phyloP scores from a whole-genome alignment of 2,888 invertebrate genomes.

The Lepeophtheirus nordmannii region DNA sequence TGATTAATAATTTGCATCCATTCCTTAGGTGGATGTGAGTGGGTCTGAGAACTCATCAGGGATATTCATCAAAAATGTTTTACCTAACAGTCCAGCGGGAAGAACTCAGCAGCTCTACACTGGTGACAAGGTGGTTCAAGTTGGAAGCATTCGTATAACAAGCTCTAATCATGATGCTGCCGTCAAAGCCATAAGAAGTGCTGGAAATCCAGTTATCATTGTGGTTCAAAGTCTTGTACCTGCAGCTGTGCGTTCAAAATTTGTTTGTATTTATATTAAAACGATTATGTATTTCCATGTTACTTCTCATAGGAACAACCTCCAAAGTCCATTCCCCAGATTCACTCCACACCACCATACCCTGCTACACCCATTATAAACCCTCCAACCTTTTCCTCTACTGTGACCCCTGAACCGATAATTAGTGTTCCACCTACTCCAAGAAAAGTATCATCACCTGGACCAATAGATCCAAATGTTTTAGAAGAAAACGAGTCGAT shows the following conservation, averaged over 20 bases:
- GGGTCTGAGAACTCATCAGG: slow-evolving; percentile 4
- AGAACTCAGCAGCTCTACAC: slow-evolving; percentile 17
- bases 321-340: too few relatives aligned
- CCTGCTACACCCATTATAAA: too few relatives aligned
- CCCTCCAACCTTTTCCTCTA: too few relatives aligned
- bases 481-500: too few relatives aligned
- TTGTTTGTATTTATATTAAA: too few relatives aligned
- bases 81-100: slow-evolving; percentile 24
- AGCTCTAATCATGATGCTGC: slow-evolving; percentile 19
- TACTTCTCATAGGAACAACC: too few relatives aligned
- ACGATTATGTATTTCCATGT: too few relatives aligned
- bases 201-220: slow-evolving; percentile 11
- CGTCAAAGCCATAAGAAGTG: slow-evolving; percentile 19
- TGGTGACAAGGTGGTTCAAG: slow-evolving; percentile 19
- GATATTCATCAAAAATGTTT: slow-evolving; percentile 23
- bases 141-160: neutral
- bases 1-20: neutral
- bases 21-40: neutral
- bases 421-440: too few relatives aligned
- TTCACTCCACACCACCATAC: too few relatives aligned
- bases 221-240: slow-evolving; percentile 22
- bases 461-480: too few relatives aligned
- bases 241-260: neutral
- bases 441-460: too few relatives aligned
- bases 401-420: too few relatives aligned